Evolutionary conservation across 2,888 invertebrate genomes (phyloP).

Genomic region (Slavum lentiscoides): DNA sequence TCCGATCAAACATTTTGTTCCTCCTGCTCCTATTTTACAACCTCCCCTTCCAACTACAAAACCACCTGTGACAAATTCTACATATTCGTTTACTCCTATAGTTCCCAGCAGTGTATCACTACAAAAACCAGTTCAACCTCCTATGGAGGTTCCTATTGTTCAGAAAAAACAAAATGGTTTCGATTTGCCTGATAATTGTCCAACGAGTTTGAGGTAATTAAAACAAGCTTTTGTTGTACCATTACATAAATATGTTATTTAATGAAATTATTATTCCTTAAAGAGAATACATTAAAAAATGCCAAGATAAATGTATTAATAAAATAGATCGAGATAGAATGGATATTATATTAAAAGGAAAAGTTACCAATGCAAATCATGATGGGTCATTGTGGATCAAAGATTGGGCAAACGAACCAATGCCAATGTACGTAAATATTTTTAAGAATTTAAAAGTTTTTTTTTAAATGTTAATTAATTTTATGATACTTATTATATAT

Average conservation of each 20-base stretch:
- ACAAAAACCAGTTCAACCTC: not conserved
- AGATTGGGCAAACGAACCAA: constrained; percentile 92
- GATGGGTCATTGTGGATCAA: constrained; percentile 85
- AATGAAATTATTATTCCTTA: constrained; percentile 33
- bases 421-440: constrained; percentile 67
- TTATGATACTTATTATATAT: too few species aligned
- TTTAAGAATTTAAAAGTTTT: not conserved
- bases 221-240: constrained; percentile 1
- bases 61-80: constrained; percentile 8
- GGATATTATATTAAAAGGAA: constrained; percentile 90
- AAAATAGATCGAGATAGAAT: constrained; percentile 90
- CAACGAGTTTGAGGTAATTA: constrained; percentile 43
- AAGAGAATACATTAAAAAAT: constrained; percentile 80
- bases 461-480: not conserved
- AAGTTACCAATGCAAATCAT: constrained; percentile 87
- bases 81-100: constrained; percentile 40
- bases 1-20: constrained; percentile 15
- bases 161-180: constrained; percentile 54
- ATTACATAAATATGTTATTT: not conserved
- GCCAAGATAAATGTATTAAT: constrained; percentile 87
- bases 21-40: constrained; percentile 31
- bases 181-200: constrained; percentile 50
- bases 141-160: constrained; percentile 46
- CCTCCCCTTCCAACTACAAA: constrained; percentile 13
- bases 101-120: constrained; percentile 27